Evolutionary conservation across 2,888 invertebrate species (phyloP).

Genomic region (Eurytoma californica): DNA sequence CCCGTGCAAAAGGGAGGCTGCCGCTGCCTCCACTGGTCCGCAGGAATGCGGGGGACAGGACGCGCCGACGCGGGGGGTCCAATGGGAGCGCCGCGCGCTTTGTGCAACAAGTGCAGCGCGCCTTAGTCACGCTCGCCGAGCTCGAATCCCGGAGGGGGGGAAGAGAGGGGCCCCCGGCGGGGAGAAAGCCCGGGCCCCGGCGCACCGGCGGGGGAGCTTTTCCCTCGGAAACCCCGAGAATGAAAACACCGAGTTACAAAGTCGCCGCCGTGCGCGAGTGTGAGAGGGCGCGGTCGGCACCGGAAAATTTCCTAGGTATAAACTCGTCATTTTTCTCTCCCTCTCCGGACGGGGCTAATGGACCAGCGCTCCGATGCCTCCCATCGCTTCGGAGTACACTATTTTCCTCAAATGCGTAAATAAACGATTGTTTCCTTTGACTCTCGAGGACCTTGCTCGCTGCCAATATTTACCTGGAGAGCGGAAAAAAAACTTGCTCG

Average conservation of each 20-base stretch:
- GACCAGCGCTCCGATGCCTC: background rate
- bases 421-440: background rate
- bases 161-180: background rate
- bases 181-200: background rate
- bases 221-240: background rate
- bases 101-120: constrained; percentile 64
- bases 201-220: background rate
- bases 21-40: background rate
- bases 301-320: constrained; percentile 33
- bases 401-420: constrained; percentile 16
- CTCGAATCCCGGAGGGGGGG: constrained; percentile 17
- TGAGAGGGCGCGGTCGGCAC: background rate
- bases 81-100: constrained; percentile 20
- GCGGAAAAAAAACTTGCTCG: too few relatives aligned
- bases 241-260: constrained; percentile 14
- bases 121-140: constrained; percentile 45
- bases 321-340: constrained; percentile 20
- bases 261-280: background rate
- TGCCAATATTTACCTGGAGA: too few relatives aligned
- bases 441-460: background rate
- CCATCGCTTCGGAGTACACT: background rate
- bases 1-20: background rate
- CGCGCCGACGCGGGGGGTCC: background rate
- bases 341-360: background rate
- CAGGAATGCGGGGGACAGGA: constrained; percentile 11